phyloP scores from a whole-genome alignment of 2,797 vertebrate genomes.

The Carduelis carduelis region DNA sequence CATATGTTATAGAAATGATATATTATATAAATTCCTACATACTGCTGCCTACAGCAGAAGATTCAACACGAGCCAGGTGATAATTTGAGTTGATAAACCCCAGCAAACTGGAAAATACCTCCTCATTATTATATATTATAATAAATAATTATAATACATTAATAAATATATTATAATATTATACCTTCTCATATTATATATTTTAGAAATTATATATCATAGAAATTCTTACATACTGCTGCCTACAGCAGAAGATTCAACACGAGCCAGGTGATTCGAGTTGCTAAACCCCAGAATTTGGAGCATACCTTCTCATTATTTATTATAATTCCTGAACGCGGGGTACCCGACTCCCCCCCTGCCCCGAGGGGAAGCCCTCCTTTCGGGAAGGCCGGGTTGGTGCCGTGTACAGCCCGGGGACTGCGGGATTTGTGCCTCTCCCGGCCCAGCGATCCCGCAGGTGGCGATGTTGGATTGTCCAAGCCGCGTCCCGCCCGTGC shows the following conservation, averaged over 20 bases:
- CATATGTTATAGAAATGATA: too few species aligned
- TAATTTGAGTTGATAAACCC: too few species aligned
- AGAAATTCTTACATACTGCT: neutral
- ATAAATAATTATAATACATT: too few species aligned
- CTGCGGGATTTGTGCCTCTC: neutral
- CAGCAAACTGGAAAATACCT: too few species aligned
- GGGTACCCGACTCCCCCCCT: neutral
- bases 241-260: neutral
- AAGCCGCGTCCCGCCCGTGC: neutral
- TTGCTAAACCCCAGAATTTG: neutral
- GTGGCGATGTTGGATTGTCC: slow-evolving; percentile 44
- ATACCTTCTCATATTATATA: too few species aligned
- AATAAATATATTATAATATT: too few species aligned
- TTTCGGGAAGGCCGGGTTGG: neutral
- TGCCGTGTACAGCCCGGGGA: neutral
- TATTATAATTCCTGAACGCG: neutral
- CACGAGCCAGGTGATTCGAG: neutral
- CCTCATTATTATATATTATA: too few species aligned
- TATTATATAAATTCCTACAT: neutral
- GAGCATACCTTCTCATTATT: neutral
- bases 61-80: too few species aligned
- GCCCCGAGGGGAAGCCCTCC: neutral
- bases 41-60: too few species aligned
- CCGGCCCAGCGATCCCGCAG: neutral
- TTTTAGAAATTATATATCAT: too few species aligned